Evolutionary conservation across 2,797 vertebrate species (phyloP).

Genomic region (Danionella dracula): DNA sequence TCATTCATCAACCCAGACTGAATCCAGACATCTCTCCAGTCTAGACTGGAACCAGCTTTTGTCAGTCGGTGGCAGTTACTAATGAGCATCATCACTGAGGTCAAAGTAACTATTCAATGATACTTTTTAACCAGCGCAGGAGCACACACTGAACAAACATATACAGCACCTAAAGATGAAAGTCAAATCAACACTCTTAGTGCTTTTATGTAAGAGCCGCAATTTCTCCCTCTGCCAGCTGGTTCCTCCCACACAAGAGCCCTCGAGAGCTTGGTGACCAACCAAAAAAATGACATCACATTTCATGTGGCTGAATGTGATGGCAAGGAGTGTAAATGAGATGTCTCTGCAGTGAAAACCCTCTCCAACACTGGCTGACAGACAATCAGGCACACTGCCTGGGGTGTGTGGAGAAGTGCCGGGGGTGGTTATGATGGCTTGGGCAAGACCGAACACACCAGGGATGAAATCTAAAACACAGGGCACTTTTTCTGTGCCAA

Average conservation of each 20-base stretch:
- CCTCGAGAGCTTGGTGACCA: slow-evolving; percentile 11
- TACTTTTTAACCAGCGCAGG: no score
- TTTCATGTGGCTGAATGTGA: slow-evolving; percentile 25
- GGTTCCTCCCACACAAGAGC: slow-evolving; percentile 15
- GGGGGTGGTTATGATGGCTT: slow-evolving; percentile 35
- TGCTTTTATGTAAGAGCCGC: slow-evolving; percentile 26
- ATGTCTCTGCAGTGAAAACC: slow-evolving; percentile 40
- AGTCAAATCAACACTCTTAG: slow-evolving; percentile 41
- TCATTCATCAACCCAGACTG: background rate
- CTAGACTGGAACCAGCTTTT: no score
- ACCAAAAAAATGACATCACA: slow-evolving; percentile 21
- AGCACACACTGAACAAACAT: no score
- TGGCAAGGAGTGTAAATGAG: slow-evolving; percentile 35
- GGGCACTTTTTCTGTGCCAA: background rate
- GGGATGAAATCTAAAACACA: slow-evolving; percentile 14
- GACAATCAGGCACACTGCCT: slow-evolving; percentile 38
- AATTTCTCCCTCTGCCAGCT: slow-evolving; percentile 11
- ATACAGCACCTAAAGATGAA: slow-evolving; percentile 19
- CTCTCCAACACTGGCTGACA: slow-evolving; percentile 42
- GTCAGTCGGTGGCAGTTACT: no score
- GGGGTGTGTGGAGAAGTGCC: slow-evolving; percentile 17
- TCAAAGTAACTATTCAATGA: no score
- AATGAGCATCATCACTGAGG: no score
- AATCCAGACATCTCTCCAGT: no score
- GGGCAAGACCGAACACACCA: slow-evolving; percentile 15